A percentile compares a stretch with the other conserved stretches of the same genome.
phyloP scores from a whole-genome alignment of 2,797 vertebrate genomes.

The Manis javanica region DNA sequence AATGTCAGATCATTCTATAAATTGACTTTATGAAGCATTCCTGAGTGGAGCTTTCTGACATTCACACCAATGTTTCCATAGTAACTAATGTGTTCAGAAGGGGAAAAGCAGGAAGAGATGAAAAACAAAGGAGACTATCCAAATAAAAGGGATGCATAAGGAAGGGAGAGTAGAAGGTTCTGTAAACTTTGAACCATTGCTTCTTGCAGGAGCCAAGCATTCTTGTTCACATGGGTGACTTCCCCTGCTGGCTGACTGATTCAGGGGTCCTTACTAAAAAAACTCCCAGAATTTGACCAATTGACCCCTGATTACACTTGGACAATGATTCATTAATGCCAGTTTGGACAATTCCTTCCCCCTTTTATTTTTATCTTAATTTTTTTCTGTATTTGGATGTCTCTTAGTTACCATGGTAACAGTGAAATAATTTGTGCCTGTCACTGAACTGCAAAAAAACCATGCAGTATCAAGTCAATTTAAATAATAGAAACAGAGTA shows the following conservation, averaged over 20 bases:
- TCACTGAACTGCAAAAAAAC: constrained; percentile 52
- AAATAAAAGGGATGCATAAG: constrained; percentile 69
- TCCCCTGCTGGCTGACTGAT: background rate
- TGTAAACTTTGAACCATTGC: constrained; percentile 60
- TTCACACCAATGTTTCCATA: constrained; percentile 84
- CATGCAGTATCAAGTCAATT: background rate
- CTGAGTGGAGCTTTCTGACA: constrained; percentile 66
- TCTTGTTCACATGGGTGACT: background rate
- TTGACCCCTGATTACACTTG: background rate
- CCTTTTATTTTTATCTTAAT: constrained; percentile 61
- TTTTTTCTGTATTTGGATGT: constrained; percentile 65
- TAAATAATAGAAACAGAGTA: constrained; percentile 62
- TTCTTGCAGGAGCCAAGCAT: background rate
- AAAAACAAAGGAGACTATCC: constrained; percentile 77
- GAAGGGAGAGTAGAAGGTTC: constrained; percentile 23
- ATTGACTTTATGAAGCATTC: constrained; percentile 63
- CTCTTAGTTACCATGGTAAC: constrained; percentile 56
- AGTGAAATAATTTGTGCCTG: constrained; percentile 45
- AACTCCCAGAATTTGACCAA: background rate
- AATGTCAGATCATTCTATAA: constrained; percentile 67
- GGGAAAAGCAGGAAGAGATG: constrained; percentile 70
- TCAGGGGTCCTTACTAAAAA: background rate
- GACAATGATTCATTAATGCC: constrained; percentile 38
- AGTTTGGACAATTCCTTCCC: background rate
- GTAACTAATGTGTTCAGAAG: constrained; percentile 83